Evolutionary conservation across 1,140 invertebrate genomes (phyloP).

Genomic region (Lordiphosa clarofinis): DNA sequence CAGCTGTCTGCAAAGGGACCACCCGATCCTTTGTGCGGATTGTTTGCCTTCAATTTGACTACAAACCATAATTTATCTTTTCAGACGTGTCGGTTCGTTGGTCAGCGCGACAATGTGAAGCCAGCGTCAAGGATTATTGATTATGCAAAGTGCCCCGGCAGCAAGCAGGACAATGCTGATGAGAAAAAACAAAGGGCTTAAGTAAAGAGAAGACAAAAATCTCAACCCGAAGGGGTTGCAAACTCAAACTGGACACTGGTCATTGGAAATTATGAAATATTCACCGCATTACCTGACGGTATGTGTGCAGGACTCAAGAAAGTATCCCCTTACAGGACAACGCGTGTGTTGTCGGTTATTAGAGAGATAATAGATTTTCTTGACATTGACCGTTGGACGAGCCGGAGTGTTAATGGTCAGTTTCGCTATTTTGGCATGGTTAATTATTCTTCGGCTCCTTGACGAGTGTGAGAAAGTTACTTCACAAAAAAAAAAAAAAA

Average conservation of each 20-base stretch:
- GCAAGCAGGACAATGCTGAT: slow-evolving; percentile 53
- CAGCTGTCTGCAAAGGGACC: too few species aligned
- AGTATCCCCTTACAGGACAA: slow-evolving; percentile 70
- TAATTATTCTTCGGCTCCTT: slow-evolving; percentile 62
- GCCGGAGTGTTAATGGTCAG: slow-evolving; percentile 68
- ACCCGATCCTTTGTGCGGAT: slow-evolving; percentile 28
- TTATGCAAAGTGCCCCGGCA: slow-evolving; percentile 74
- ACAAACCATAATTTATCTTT: slow-evolving; percentile 80
- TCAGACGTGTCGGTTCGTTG: slow-evolving; percentile 67
- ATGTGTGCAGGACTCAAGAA: slow-evolving; percentile 15
- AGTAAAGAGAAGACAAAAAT: slow-evolving; percentile 58
- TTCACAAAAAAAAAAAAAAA: too few species aligned
- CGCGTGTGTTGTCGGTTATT: slow-evolving; percentile 79
- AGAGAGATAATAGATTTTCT: slow-evolving; percentile 72
- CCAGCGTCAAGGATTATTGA: slow-evolving; percentile 79
- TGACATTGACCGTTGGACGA: slow-evolving; percentile 33
- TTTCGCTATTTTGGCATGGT: slow-evolving; percentile 76
- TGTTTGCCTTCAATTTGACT: slow-evolving; percentile 79
- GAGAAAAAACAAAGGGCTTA: slow-evolving; percentile 68
- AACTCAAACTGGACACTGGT: slow-evolving; percentile 36
- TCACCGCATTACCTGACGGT: slow-evolving; percentile 37
- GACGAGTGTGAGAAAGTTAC: slow-evolving; percentile 68
- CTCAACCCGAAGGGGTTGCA: slow-evolving; percentile 58
- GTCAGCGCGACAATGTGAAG: slow-evolving; percentile 67
- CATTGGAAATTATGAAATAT: slow-evolving; percentile 46